These are phyloP conservation scores for Apogon hyalosoma DNA, from an alignment of 2,797 vertebrate species.

Conservation along the genomic window DNA sequence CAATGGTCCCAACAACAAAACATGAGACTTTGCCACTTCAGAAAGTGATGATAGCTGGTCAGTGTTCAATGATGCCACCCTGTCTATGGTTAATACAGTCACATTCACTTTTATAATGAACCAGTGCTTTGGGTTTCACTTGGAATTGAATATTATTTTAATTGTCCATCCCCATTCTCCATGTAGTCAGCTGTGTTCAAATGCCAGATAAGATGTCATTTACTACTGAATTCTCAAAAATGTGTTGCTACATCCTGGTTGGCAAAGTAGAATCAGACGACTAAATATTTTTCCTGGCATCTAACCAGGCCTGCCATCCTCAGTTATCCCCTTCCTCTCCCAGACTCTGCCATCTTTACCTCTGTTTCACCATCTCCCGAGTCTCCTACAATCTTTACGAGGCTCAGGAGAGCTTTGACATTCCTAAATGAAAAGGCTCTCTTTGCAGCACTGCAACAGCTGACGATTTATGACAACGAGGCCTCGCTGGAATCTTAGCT, in stretches of 20 bases:
- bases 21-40: not conserved
- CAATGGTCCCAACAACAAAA: constrained; percentile 7
- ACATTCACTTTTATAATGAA: not conserved
- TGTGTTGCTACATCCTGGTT: constrained; percentile 6
- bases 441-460: constrained; percentile 89
- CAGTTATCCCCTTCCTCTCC: constrained; percentile 43
- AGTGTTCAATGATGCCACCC: not conserved
- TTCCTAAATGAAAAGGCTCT: constrained; percentile 95
- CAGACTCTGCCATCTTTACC: constrained; percentile 46
- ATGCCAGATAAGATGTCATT: not conserved
- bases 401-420: constrained; percentile 89
- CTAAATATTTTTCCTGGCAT: constrained; percentile 1
- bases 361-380: constrained; percentile 59
- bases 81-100: not conserved
- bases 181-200: not conserved
- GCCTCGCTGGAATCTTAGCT: constrained; percentile 87
- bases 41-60: not conserved
- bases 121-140: not conserved
- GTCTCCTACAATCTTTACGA: constrained; percentile 83
- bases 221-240: constrained; percentile 12
- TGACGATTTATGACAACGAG: constrained; percentile 92
- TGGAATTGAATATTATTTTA: too few relatives aligned
- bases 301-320: constrained; percentile 49
- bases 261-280: constrained; percentile 13
- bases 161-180: too few relatives aligned